A percentile compares a stretch with the other conserved stretches of the same genome.
Evolutionary conservation across 2,797 vertebrate species (phyloP).

Genomic region (Falco rusticolus): DNA sequence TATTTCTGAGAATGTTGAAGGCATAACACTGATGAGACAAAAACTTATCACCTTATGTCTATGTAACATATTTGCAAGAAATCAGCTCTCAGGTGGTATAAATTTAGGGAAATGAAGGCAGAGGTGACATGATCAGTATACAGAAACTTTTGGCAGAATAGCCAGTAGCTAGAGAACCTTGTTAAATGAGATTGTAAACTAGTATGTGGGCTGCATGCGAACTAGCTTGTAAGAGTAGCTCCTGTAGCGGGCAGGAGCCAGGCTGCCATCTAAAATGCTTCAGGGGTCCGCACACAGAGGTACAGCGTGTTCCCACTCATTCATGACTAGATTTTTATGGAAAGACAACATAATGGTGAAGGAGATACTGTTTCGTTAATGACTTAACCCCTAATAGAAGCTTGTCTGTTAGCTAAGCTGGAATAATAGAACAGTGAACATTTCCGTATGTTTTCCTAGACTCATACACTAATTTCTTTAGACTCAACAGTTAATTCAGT

Average conservation of each 20-base stretch:
- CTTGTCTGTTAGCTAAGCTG: background rate
- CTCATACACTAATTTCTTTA: background rate
- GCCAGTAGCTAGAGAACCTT: background rate
- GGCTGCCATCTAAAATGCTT: background rate
- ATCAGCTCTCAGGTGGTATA: background rate
- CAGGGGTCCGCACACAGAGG: background rate
- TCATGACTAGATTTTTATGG: background rate
- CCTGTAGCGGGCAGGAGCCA: background rate
- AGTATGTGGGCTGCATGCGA: background rate
- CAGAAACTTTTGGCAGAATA: conserved; percentile 29
- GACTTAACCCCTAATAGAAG: background rate
- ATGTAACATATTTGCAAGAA: background rate
- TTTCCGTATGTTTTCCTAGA: background rate
- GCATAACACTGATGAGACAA: conserved; percentile 10
- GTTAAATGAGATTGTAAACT: background rate
- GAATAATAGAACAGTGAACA: background rate
- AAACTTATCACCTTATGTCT: background rate
- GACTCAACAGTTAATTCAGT: background rate
- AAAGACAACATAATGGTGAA: background rate
- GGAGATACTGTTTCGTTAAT: background rate
- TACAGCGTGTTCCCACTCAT: background rate
- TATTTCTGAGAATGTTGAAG: background rate
- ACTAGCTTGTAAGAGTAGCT: conserved; percentile 3
- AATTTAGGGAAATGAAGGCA: background rate
- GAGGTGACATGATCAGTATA: background rate